Evolutionary conservation across 2,888 invertebrate genomes (phyloP).

Genomic region (Abrostola triplasia): DNA sequence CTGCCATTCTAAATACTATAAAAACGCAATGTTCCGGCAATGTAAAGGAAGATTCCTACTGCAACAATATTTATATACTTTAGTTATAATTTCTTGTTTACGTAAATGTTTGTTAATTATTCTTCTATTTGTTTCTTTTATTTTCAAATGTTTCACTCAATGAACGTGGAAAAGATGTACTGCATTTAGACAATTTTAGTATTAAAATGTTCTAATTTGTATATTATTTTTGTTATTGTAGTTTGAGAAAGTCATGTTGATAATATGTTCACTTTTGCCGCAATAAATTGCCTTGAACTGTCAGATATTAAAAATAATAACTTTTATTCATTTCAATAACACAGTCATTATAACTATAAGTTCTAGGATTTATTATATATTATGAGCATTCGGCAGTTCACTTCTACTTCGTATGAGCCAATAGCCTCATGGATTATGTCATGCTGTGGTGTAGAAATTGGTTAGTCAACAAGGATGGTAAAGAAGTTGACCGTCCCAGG

Average conservation of each 20-base stretch:
- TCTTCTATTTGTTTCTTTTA: conserved; percentile 42
- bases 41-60: conserved; percentile 69
- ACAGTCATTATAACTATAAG: no score
- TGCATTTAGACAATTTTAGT: conserved; percentile 51
- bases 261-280: no score
- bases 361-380: no score
- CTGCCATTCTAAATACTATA: conserved; percentile 71
- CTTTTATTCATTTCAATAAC: not conserved
- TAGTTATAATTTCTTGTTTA: conserved; percentile 60
- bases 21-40: conserved; percentile 70
- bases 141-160: conserved; percentile 42
- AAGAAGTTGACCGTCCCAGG: no score
- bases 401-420: no score
- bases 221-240: not conserved
- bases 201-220: conserved; percentile 37
- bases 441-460: no score
- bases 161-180: conserved; percentile 36
- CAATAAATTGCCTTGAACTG: not conserved
- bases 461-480: no score
- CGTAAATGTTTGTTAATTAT: conserved; percentile 50
- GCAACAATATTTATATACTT: conserved; percentile 75
- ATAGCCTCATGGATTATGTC: no score
- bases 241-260: not conserved
- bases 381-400: no score
- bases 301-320: not conserved